A percentile compares a stretch with the other conserved stretches of the same genome.
phyloP scores from a whole-genome alignment of 1,140 invertebrate species.

The Trypoxylus dichotomus region DNA sequence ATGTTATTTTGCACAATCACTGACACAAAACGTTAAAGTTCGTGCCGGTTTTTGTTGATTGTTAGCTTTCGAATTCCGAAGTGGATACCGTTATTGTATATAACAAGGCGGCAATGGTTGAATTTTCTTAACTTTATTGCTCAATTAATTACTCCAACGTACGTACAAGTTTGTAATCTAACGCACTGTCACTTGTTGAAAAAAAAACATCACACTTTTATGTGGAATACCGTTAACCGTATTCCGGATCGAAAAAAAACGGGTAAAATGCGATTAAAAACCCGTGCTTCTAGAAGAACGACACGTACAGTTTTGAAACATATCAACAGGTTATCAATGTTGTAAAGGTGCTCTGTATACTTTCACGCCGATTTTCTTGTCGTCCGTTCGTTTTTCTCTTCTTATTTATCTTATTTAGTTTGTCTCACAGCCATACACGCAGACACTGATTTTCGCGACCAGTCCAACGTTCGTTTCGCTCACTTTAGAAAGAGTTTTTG shows the following conservation, averaged over 20 bases:
- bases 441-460: not conserved
- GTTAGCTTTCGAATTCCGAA: not conserved
- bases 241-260: not conserved
- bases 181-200: not conserved
- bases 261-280: not conserved
- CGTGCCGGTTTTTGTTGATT: not conserved
- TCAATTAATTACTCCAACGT: too few species aligned
- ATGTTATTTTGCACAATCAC: not conserved
- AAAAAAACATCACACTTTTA: not conserved
- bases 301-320: not conserved
- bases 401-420: not conserved
- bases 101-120: not conserved
- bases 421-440: not conserved
- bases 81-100: not conserved
- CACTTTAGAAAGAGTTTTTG: conserved; percentile 34
- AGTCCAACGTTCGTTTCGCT: not conserved
- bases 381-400: not conserved
- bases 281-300: not conserved
- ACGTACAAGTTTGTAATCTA: too few species aligned
- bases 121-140: not conserved
- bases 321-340: conserved; percentile 16
- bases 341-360: not conserved
- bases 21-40: not conserved
- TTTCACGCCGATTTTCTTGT: conserved; percentile 1
- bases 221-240: not conserved